Base-by-base conservation (phyloP, 2,888 invertebrate genomes). In the Acanthococcus lagerstroemiae region DNA sequence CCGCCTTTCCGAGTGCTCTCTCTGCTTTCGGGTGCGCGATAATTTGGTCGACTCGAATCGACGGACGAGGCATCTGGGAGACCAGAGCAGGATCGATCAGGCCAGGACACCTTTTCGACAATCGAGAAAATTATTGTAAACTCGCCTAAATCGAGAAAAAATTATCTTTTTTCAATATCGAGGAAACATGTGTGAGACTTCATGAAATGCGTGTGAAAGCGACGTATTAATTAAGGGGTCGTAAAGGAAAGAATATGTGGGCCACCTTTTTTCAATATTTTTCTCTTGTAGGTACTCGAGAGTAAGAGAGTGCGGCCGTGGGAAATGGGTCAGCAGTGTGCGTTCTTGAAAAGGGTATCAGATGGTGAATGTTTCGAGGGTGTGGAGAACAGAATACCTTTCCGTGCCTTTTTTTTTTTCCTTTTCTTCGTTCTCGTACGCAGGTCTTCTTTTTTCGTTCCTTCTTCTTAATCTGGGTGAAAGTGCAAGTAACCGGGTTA, bases 261-360 rank as follows among this genome's bases (percentile, higher is more conserved):
- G 25, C 46, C 27, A 21, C 30, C 48, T 60, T 58, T 46, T n/a
- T 21, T 48, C 22, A 22, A 52, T 19, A 9, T 22, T 58, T 6
- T 22, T 26, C 25, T 58, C 58, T 58, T 22, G 15, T 19, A 60
- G 60, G 60, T 60, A 60, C 60, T 60, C 27, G 60, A 60, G 46
- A 58, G 30, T 27, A 44, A 46, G 46, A 44, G 58, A 26, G 30
- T 52, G 54, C 30, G 30, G 63, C n/a, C 63, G 63, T 63, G 63
- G 54, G 63, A 63, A 63, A 63, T 63, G 63, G 63, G 63, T 63
- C 54, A 63, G 52, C 54, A 54, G 54, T 63, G 25, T 63, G 48
- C 22, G 24, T 19, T 48, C 2, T 48, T 9, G 21, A 37, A 9
- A 37, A 37, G n/a, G 37, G 37, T 37, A 37, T 37, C 37, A 37